Conservation (phyloP, 1,140 invertebrate species). For the Trypoxylus dichotomus region DNA sequence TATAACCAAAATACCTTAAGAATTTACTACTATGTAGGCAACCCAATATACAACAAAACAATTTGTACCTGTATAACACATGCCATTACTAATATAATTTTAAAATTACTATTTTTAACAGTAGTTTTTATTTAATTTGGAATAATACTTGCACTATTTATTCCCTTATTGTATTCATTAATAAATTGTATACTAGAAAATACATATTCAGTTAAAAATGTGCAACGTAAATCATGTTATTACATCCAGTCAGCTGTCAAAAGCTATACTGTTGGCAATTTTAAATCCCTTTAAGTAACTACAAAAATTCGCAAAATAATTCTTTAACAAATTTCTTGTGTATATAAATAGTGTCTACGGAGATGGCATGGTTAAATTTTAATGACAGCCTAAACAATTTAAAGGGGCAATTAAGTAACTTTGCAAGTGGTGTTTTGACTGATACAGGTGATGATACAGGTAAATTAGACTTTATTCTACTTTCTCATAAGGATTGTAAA, state of each 20-base stretch:
- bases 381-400: conserved; percentile 71
- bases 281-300: not conserved
- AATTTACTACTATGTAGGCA: too few relatives aligned
- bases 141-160: too few relatives aligned
- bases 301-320: not conserved
- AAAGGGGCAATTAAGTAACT: conserved; percentile 74
- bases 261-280: conserved; percentile 8
- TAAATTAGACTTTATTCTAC: conserved; percentile 35
- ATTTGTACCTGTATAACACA: too few relatives aligned
- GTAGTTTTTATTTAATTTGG: too few relatives aligned
- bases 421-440: conserved; percentile 72
- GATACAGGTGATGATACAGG: conserved; percentile 60
- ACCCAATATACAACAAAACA: too few relatives aligned
- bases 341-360: conserved; percentile 44
- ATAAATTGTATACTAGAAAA: not conserved
- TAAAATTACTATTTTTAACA: too few relatives aligned
- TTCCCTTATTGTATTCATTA: too few relatives aligned
- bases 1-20: too few relatives aligned
- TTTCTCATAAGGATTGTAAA: conserved; percentile 16
- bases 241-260: not conserved
- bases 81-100: too few relatives aligned
- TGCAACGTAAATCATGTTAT: not conserved
- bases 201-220: not conserved
- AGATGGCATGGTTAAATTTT: conserved; percentile 76
- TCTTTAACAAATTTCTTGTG: not conserved